Percentiles rank a stretch among this genome's conserved stretches.
phyloP scores from a whole-genome alignment of 2,888 invertebrate species.

The Seladonia tumulorum region DNA sequence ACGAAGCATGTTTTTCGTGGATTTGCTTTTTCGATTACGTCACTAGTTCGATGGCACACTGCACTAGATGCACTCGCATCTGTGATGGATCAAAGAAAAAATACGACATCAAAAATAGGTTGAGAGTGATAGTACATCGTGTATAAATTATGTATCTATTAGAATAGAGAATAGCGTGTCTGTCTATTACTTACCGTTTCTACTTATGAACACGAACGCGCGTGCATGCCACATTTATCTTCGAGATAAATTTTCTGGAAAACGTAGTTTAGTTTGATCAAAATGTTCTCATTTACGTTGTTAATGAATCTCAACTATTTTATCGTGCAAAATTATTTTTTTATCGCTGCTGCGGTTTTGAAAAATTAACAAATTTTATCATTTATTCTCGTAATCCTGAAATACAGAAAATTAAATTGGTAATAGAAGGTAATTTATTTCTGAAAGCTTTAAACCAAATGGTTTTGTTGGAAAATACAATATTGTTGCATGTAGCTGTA shows the following conservation, averaged over 20 bases:
- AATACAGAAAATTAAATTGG: background rate
- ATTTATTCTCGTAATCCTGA: background rate
- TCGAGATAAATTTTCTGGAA: background rate
- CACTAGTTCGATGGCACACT: background rate
- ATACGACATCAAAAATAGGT: background rate
- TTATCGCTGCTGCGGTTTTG: background rate
- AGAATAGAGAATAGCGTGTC: background rate
- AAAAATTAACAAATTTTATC: background rate
- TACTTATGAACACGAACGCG: background rate
- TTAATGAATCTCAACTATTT: background rate
- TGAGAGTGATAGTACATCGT: background rate
- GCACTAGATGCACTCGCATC: background rate
- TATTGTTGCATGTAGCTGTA: background rate
- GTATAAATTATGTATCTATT: background rate
- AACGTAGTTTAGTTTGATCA: background rate
- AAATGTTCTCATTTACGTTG: background rate
- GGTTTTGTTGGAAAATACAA: too few relatives aligned
- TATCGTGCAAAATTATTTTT: background rate
- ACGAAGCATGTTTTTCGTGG: background rate
- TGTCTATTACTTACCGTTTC: background rate
- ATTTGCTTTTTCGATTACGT: background rate
- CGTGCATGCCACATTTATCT: background rate
- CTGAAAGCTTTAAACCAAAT: background rate
- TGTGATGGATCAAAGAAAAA: background rate
- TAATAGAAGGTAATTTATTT: background rate